Evolutionary conservation across 1,140 invertebrate genomes (phyloP), one percentile per base, ranked within the genome.

Genomic region (Stegodyphus mimosarum): DNA sequence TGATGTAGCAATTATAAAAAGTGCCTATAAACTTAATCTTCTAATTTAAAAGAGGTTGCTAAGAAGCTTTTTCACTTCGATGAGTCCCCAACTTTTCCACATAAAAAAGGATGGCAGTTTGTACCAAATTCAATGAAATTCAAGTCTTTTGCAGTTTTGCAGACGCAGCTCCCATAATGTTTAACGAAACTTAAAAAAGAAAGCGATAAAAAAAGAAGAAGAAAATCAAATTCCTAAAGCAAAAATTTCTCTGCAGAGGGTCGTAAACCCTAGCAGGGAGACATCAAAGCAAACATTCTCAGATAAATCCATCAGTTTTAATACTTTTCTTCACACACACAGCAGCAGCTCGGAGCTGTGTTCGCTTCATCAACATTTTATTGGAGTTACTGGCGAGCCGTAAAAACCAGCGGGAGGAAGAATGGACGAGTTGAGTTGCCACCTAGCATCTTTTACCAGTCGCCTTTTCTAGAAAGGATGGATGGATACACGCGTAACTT

Each of bases 301-400:
- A 71, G 77, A 80, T 80, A 80, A 80, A 80, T 80, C 77, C 53
- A 80, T 80, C 77, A 71, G 77, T 67, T 80, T 80, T 80, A 80
- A 80, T 80, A 80, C 77, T 71, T 80, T 80, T 49, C 77, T 63
- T 52, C 49, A 15, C 33, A 53, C 67, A 60, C 17, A 53, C 9
- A 53, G 11, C 71, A 33, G 33, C 33, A 33, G 33, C 33, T 15
- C 7, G 67, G 15, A 18, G 67, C 64, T 33, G 6, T 48, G 77
- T 49, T 52, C 67, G 53, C 52, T 80, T 80, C 77, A 70, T 80
- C 70, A 80, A 80, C 67, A 71, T 80, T 80, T 80, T 80, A 80
- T 80, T 80, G 77, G 48, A 80, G 67, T 71, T 71, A 80, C 77
- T 71, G 67, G 77, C 67, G 64, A 71, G 77, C 52, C 77, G 18